Percentiles rank a stretch among this genome's conserved stretches.
Evolutionary conservation across 2,113 vertebrate species (phyloP).

Genomic region (Antechinus stuartii): DNA sequence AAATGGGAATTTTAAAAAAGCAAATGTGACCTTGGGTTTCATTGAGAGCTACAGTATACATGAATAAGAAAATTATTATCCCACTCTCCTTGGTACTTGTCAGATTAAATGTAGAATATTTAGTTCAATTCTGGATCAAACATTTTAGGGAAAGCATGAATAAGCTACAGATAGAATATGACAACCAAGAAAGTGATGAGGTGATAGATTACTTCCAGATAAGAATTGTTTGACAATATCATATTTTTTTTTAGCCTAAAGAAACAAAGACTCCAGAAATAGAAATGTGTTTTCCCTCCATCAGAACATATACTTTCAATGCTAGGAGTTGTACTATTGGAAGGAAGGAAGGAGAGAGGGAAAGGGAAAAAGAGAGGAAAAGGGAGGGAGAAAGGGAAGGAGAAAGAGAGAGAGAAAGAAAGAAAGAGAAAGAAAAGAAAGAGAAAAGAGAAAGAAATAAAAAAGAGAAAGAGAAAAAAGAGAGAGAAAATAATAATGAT

Average conservation of each 20-base stretch:
- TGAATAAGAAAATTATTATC: neutral
- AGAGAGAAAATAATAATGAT: neutral
- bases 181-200: neutral
- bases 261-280: neutral
- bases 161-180: neutral
- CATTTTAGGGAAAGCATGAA: neutral
- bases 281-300: fast-evolving
- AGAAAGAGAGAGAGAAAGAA: no score
- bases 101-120: neutral
- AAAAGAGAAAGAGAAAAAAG: neutral
- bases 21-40: neutral
- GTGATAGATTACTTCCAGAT: neutral
- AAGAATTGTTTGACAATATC: neutral
- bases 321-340: neutral
- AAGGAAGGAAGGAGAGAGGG: neutral
- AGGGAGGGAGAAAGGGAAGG: neutral
- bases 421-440: neutral
- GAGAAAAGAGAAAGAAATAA: neutral
- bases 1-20: neutral
- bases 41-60: neutral
- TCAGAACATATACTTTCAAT: neutral
- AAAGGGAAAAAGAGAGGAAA: no score
- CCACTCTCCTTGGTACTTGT: neutral
- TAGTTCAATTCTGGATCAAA: neutral
- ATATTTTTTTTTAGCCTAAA: neutral